Percentiles rank a stretch among this genome's conserved stretches.
phyloP scores from a whole-genome alignment of 1,140 invertebrate species.

The Pygmarrhopalites habei region DNA sequence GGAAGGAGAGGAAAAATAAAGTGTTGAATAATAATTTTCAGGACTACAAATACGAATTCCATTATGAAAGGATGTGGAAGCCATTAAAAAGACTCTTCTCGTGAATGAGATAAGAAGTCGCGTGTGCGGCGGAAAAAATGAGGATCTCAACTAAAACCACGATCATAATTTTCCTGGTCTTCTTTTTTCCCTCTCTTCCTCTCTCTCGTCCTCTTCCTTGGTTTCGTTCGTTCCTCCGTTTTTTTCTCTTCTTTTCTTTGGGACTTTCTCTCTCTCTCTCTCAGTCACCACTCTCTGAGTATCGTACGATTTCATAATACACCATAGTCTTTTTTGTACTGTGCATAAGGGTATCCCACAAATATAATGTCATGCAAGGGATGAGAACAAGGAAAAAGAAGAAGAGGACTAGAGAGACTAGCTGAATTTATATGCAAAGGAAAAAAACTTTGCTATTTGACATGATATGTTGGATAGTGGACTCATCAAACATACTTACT shows the following conservation, averaged over 20 bases:
- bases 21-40: slow-evolving; percentile 31
- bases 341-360: too few species aligned
- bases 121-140: slow-evolving; percentile 29
- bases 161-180: slow-evolving; percentile 24
- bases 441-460: too few species aligned
- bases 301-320: too few species aligned
- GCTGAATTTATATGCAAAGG: too few species aligned
- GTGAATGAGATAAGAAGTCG: slow-evolving; percentile 20
- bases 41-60: slow-evolving; percentile 31
- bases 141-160: slow-evolving; percentile 20
- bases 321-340: too few species aligned
- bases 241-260: background rate
- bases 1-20: slow-evolving; percentile 10
- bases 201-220: background rate
- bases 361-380: too few species aligned
- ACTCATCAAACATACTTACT: too few species aligned
- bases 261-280: too few species aligned
- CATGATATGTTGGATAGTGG: too few species aligned
- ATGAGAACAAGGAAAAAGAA: too few species aligned
- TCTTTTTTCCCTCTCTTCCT: slow-evolving; percentile 1
- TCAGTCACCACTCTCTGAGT: too few species aligned
- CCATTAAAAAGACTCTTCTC: slow-evolving; percentile 25
- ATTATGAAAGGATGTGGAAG: slow-evolving; percentile 30
- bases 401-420: too few species aligned
- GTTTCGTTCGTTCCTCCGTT: background rate